Percentiles rank a stretch among this genome's conserved stretches.
These are phyloP conservation scores for Eublepharis macularius DNA, from an alignment of 2,113 vertebrate species.

Conservation along the genomic window DNA sequence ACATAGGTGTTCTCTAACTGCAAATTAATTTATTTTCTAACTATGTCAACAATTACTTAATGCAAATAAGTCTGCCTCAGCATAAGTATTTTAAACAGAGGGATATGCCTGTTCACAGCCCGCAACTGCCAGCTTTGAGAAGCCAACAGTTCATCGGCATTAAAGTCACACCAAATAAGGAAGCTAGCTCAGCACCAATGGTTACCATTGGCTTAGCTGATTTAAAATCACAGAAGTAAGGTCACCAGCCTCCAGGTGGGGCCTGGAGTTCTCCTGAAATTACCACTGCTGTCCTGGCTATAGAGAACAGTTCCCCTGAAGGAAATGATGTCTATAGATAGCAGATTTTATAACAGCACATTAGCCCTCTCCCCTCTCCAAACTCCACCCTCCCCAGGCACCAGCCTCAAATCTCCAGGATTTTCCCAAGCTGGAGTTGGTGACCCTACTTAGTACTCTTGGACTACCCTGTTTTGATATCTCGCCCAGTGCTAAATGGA, in stretches of 20 bases:
- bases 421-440: too few species aligned
- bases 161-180: background rate
- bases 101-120: background rate
- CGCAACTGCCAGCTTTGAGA: background rate
- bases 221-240: background rate
- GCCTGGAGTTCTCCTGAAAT: too few species aligned
- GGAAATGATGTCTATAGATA: too few species aligned
- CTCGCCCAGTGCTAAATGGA: background rate
- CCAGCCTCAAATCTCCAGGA: too few species aligned
- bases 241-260: too few species aligned
- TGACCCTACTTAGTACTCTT: background rate
- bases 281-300: too few species aligned
- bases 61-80: background rate
- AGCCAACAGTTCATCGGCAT: background rate
- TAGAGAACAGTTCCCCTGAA: too few species aligned
- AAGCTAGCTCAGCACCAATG: too few species aligned
- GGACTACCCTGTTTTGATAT: too few species aligned
- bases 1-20: background rate
- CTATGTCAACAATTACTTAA: conserved; percentile 9
- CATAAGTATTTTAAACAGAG: background rate
- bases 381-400: too few species aligned
- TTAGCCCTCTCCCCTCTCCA: too few species aligned
- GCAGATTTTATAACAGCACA: too few species aligned
- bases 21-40: conserved; percentile 18
- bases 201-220: background rate